phyloP scores from a whole-genome alignment of 2,797 vertebrate species.

The Xenentodon cancila region DNA sequence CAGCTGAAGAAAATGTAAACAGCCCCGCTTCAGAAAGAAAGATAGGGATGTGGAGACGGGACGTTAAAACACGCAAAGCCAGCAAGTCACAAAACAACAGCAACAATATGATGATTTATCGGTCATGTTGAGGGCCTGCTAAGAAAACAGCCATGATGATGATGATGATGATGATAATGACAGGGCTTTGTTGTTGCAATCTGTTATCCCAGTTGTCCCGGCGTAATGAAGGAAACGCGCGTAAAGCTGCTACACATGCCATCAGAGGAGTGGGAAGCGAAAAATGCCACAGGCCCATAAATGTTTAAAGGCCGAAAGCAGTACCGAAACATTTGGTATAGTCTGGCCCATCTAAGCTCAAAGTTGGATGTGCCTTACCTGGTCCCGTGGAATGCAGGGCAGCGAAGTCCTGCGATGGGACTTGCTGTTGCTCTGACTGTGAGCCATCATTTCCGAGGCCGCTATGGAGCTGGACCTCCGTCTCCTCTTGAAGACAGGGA shows the following conservation, averaged over 20 bases:
- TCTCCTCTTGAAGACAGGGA: slow-evolving; percentile 85
- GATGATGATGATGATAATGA: slow-evolving; percentile 20
- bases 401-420: slow-evolving; percentile 91
- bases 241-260: slow-evolving; percentile 49
- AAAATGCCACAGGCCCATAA: neutral
- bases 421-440: slow-evolving; percentile 84
- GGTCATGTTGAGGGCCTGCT: neutral
- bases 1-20: slow-evolving; percentile 29
- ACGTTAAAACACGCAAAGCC: slow-evolving; percentile 5
- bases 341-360: slow-evolving; percentile 2
- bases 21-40: slow-evolving; percentile 3
- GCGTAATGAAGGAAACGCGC: slow-evolving; percentile 15
- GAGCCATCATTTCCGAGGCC: slow-evolving; percentile 91
- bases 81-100: neutral
- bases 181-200: slow-evolving; percentile 14
- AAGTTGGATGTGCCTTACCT: slow-evolving; percentile 83
- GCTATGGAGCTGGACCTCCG: slow-evolving; percentile 90
- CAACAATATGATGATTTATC: neutral
- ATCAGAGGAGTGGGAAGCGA: neutral
- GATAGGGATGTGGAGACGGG: neutral
- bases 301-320: slow-evolving; percentile 29
- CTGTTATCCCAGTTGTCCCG: slow-evolving; percentile 10
- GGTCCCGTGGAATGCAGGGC: slow-evolving; percentile 92
- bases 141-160: slow-evolving; percentile 13
- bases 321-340: neutral